Evolutionary conservation across 2,797 vertebrate genomes (phyloP).

Genomic region (Ptychadena robeensis): DNA sequence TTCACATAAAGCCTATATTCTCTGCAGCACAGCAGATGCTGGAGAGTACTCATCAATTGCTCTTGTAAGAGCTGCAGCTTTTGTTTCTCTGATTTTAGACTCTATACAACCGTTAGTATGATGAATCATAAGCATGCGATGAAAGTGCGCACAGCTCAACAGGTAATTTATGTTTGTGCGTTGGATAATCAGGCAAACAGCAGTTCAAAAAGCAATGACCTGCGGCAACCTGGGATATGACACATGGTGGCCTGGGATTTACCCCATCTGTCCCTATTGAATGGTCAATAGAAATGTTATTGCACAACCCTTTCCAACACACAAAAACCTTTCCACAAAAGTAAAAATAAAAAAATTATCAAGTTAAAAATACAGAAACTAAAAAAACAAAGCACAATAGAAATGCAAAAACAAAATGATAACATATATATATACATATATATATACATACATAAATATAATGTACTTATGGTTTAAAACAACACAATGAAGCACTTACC

Average conservation of each 20-base stretch:
- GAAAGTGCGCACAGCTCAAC: neutral
- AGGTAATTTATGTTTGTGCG: neutral
- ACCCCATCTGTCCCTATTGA: neutral
- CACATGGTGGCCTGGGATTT: neutral
- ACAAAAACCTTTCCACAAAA: too few species aligned
- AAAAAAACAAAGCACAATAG: too few species aligned
- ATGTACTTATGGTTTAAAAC: too few species aligned
- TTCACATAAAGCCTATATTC: too few species aligned
- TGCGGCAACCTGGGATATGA: neutral
- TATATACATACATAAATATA: too few species aligned
- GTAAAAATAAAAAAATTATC: too few species aligned
- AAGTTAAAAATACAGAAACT: too few species aligned
- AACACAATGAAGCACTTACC: conserved; percentile 9
- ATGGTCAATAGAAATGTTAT: too few species aligned
- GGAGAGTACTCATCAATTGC: neutral
- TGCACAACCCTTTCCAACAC: too few species aligned
- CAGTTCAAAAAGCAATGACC: neutral
- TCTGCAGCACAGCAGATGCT: neutral
- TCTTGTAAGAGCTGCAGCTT: neutral
- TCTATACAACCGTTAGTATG: neutral
- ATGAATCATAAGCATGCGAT: neutral
- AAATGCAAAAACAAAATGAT: too few species aligned
- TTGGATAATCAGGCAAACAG: neutral
- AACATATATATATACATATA: too few species aligned
- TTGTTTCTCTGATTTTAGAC: too few species aligned